Percentiles rank a stretch among this genome's conserved stretches.
Conservation (phyloP, 2,113 vertebrate genomes). For the Petroica traversi region DNA sequence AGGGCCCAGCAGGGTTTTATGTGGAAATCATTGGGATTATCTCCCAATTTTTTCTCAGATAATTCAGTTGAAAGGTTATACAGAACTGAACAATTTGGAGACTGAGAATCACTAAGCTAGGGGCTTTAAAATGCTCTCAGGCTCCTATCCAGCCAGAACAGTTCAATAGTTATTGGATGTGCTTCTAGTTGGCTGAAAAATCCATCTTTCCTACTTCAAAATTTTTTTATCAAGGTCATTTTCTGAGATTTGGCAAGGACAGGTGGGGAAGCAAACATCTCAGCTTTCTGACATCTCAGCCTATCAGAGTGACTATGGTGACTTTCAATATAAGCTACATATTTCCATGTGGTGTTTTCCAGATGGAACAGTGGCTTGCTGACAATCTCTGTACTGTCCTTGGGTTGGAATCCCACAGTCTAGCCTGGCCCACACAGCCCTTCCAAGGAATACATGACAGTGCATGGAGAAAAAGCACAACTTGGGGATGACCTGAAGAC, state of each 20-base stretch:
- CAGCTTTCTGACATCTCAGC: not conserved
- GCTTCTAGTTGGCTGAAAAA: constrained; percentile 58
- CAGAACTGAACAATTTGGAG: not conserved
- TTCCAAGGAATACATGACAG: not conserved
- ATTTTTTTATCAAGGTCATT: not conserved
- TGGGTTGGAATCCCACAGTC: not conserved
- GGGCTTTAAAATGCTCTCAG: not conserved
- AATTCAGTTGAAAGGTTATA: constrained; percentile 55
- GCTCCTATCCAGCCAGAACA: not conserved
- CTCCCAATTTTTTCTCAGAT: constrained; percentile 52
- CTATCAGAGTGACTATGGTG: not conserved
- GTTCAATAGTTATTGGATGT: constrained; percentile 58
- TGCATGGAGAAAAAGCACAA: not conserved
- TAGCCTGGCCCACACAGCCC: no score
- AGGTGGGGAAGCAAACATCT: not conserved
- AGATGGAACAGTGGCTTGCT: not conserved
- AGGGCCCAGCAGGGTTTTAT: constrained; percentile 1
- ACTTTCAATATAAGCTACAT: rapidly evolving
- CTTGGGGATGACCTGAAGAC: not conserved
- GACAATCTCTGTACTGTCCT: not conserved
- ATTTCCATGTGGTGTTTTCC: not conserved
- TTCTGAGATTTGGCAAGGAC: constrained; percentile 18
- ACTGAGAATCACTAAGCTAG: not conserved
- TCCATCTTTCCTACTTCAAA: not conserved
- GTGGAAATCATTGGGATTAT: constrained; percentile 44